These are phyloP conservation scores for Drosophila suboccidentalis DNA, from an alignment of 2,888 invertebrate genomes.

Conservation along the genomic window DNA sequence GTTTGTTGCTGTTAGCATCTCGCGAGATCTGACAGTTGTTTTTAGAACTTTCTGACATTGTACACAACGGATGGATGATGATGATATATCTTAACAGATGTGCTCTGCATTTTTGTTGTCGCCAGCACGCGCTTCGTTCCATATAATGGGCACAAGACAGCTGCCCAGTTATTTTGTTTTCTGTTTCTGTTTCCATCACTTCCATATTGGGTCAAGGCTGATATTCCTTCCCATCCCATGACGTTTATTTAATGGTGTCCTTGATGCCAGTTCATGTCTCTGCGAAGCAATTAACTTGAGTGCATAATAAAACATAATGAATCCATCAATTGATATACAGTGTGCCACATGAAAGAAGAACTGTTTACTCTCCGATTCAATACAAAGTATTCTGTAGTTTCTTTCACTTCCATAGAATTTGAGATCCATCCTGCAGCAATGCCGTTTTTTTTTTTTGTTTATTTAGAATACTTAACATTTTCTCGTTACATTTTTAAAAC, in stretches of 20 bases:
- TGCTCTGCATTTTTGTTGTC: constrained; percentile 54
- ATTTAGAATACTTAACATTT: background rate
- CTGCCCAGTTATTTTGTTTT: constrained; percentile 20
- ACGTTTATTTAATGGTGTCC: constrained; percentile 17
- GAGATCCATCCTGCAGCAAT: background rate
- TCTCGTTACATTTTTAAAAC: background rate
- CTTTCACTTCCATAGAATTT: background rate
- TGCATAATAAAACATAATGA: constrained; percentile 27
- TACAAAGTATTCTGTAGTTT: background rate
- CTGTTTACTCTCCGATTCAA: background rate
- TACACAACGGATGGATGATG: constrained; percentile 59
- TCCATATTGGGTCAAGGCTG: constrained; percentile 58
- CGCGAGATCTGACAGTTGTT: constrained; percentile 66
- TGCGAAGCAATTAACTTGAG: constrained; percentile 29
- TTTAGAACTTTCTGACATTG: constrained; percentile 74
- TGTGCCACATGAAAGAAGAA: background rate
- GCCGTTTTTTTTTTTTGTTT: background rate
- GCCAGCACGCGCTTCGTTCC: constrained; percentile 46
- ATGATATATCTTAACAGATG: constrained; percentile 77
- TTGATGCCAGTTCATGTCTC: constrained; percentile 6
- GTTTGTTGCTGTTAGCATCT: constrained; percentile 14
- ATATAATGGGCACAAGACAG: constrained; percentile 17
- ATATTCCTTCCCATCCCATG: constrained; percentile 7
- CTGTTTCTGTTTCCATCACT: background rate
- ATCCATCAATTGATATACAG: constrained; percentile 9